Percentiles rank a stretch among this genome's conserved stretches.
Evolutionary conservation across 2,888 invertebrate species (phyloP).

Genomic region (Blomia tropicalis): DNA sequence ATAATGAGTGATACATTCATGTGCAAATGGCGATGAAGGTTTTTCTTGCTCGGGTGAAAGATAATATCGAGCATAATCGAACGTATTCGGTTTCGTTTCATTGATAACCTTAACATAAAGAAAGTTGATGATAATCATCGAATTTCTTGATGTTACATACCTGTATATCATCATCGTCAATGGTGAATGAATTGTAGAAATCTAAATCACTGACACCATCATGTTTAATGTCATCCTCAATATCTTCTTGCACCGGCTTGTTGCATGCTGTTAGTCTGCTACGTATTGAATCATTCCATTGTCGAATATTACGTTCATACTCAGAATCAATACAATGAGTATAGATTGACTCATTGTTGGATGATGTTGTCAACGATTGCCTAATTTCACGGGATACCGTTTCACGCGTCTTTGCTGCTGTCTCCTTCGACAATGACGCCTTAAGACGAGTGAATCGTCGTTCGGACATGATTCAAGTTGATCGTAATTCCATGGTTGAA

Average conservation of each 20-base stretch:
- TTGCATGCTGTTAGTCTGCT: neutral
- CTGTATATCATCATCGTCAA: constrained; percentile 6
- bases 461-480: constrained; percentile 21
- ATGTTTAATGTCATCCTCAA: neutral
- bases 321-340: neutral
- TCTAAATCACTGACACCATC: neutral
- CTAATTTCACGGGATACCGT: constrained; percentile 21
- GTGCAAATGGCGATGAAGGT: neutral
- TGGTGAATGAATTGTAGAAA: neutral
- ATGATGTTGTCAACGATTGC: constrained; percentile 4
- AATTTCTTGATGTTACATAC: neutral
- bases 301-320: constrained; percentile 8
- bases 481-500: too few species aligned
- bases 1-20: constrained; percentile 15
- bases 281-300: neutral
- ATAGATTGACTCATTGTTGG: neutral
- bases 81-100: neutral
- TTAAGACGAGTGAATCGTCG: constrained; percentile 20
- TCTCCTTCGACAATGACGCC: constrained; percentile 17
- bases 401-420: constrained; percentile 21
- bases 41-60: neutral
- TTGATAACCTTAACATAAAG: neutral
- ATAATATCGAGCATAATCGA: constrained; percentile 6
- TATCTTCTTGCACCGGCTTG: neutral
- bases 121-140: too few species aligned